These are phyloP conservation scores for Candidula unifasciata DNA, from an alignment of 2,888 invertebrate species.

Conservation along the genomic window DNA sequence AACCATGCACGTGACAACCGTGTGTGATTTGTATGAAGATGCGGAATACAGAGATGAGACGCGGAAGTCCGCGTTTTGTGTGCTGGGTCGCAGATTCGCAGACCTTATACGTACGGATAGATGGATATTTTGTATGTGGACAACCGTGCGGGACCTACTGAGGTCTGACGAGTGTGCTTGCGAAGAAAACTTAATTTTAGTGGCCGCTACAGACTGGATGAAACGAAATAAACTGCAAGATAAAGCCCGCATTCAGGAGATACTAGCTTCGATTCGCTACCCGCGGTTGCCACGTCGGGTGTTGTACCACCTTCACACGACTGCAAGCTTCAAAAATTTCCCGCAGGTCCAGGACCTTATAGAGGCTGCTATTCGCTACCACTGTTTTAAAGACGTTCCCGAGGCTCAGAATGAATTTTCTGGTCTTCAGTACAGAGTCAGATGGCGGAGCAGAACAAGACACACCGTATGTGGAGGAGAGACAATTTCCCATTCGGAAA, in stretches of 20 bases:
- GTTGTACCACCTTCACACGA: constrained; percentile 72
- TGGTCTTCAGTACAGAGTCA: constrained; percentile 64
- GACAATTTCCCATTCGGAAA: not conserved
- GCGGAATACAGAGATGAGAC: constrained; percentile 62
- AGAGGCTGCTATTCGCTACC: constrained; percentile 69
- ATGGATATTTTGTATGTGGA: constrained; percentile 67
- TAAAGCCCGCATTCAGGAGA: constrained; percentile 70
- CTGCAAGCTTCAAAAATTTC: constrained; percentile 73
- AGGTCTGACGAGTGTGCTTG: constrained; percentile 67
- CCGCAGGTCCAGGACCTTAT: constrained; percentile 69
- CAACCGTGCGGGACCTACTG: constrained; percentile 68
- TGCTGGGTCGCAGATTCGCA: constrained; percentile 67
- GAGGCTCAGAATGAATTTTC: constrained; percentile 70
- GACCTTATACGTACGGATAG: constrained; percentile 64
- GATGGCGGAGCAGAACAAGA: constrained; percentile 39
- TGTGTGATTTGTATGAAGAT: constrained; percentile 58
- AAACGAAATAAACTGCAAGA: constrained; percentile 72
- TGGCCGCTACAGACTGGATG: constrained; percentile 74
- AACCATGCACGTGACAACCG: constrained; percentile 49
- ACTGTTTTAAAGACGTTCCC: constrained; percentile 72
- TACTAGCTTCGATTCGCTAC: constrained; percentile 71
- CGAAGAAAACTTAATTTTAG: constrained; percentile 71
- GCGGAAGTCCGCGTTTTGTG: constrained; percentile 64
- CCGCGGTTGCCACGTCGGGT: constrained; percentile 69
- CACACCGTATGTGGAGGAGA: constrained; percentile 42